These are phyloP conservation scores for Brachypodius melanocephalos DNA, from an alignment of 2,113 vertebrate genomes.

Conservation along the genomic window DNA sequence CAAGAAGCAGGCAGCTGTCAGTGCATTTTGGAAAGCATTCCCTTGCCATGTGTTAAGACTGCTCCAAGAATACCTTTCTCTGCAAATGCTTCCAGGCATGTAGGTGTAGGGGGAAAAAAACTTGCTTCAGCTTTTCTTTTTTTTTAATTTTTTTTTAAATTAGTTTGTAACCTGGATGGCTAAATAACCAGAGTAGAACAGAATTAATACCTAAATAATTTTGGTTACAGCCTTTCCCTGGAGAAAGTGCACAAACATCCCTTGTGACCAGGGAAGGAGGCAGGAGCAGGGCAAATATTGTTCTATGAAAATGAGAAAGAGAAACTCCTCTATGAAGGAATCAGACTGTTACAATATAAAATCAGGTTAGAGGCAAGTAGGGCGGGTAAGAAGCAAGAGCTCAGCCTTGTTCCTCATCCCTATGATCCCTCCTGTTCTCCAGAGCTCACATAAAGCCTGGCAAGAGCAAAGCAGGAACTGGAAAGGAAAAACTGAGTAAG, in stretches of 20 bases:
- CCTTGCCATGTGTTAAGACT: neutral
- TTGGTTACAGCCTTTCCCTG: neutral
- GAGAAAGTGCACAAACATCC: neutral
- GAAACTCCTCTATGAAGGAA: neutral
- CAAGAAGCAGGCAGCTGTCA: neutral
- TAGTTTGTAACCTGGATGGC: neutral
- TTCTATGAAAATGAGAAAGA: neutral
- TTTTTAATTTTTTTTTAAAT: neutral
- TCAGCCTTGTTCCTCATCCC: neutral
- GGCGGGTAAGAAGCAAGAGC: neutral
- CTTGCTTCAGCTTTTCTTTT: neutral
- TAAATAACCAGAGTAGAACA: neutral
- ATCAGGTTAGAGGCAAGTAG: neutral
- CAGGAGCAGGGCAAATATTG: neutral
- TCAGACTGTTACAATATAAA: neutral
- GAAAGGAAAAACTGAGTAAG: neutral
- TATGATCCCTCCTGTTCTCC: neutral
- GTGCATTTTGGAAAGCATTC: neutral
- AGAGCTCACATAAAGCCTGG: neutral
- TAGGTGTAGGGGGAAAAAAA: neutral
- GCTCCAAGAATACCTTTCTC: neutral
- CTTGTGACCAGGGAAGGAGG: neutral
- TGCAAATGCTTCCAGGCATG: neutral
- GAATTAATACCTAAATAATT: neutral
- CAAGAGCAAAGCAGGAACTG: neutral